Evolutionary conservation across 2,113 vertebrate species (phyloP).

Genomic region (Perca fluviatilis): DNA sequence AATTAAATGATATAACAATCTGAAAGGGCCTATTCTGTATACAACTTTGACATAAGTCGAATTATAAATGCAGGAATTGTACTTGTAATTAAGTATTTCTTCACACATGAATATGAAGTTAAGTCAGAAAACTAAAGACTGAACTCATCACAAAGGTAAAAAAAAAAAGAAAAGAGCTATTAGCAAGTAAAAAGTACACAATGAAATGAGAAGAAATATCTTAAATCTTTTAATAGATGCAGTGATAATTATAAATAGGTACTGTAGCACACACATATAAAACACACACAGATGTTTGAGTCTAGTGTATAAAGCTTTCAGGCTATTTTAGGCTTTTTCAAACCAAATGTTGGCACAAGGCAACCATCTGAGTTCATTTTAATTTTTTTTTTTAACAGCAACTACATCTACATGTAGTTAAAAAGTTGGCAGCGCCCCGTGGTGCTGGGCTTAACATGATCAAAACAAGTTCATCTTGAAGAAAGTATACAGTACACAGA

Average conservation of each 20-base stretch:
- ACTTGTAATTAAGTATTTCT: not conserved
- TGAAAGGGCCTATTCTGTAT: too few species aligned
- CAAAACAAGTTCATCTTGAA: slow-evolving; percentile 7
- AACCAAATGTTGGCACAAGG: slow-evolving; percentile 65
- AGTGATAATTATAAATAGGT: slow-evolving; percentile 65
- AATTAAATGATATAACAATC: not conserved
- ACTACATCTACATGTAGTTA: slow-evolving; percentile 7
- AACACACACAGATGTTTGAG: slow-evolving; percentile 46
- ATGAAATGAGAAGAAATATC: slow-evolving; percentile 11
- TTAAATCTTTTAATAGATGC: slow-evolving; percentile 60
- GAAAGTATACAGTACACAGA: slow-evolving; percentile 37
- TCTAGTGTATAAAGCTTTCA: slow-evolving; percentile 64
- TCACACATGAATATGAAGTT: too few species aligned
- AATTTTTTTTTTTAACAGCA: slow-evolving; percentile 49
- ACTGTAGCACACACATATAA: slow-evolving; percentile 40
- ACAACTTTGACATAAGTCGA: too few species aligned
- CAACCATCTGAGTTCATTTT: slow-evolving; percentile 31
- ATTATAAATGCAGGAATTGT: not conserved
- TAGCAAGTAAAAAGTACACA: slow-evolving; percentile 25
- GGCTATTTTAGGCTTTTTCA: slow-evolving; percentile 26
- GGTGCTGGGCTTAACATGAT: slow-evolving; percentile 1
- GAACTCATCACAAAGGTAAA: too few species aligned
- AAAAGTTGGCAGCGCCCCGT: slow-evolving; percentile 37
- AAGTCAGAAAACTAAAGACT: not conserved
- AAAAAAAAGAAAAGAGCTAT: not conserved